A percentile compares a stretch with the other conserved stretches of the same genome.
These are phyloP conservation scores for Eupithecia abbreviata DNA, from an alignment of 2,888 invertebrate genomes.

Conservation along the genomic window DNA sequence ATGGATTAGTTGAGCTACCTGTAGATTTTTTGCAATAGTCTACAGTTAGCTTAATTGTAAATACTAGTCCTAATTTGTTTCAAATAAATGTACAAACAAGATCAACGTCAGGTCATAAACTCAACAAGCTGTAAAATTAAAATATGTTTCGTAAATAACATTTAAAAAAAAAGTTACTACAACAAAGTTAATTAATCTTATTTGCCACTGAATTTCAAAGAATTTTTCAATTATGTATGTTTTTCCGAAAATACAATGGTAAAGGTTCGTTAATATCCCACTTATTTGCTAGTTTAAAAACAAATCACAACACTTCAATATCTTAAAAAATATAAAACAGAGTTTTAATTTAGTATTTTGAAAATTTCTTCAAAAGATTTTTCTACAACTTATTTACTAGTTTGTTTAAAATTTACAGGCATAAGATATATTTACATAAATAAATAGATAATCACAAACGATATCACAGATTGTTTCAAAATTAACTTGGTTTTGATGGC, in stretches of 20 bases:
- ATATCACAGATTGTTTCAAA: constrained; percentile 30
- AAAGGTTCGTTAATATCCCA: neutral
- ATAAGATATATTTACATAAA: constrained; percentile 41
- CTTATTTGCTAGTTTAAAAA: neutral
- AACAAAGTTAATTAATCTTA: neutral
- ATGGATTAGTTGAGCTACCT: no score
- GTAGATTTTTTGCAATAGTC: no score
- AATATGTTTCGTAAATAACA: neutral
- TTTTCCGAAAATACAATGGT: neutral
- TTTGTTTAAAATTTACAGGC: neutral
- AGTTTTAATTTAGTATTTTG: neutral
- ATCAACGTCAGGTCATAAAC: neutral
- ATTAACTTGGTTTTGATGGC: constrained; percentile 19
- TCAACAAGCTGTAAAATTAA: neutral
- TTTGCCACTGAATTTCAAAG: constrained; percentile 4
- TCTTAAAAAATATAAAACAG: neutral
- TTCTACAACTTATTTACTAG: neutral
- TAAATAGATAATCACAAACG: constrained; percentile 40
- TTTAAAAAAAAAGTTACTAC: neutral
- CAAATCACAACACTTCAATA: neutral
- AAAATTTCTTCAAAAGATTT: constrained; percentile 15
- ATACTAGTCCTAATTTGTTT: no score
- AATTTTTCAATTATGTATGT: neutral
- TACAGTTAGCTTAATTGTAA: no score
- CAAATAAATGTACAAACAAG: neutral